phyloP scores from a whole-genome alignment of 2,888 invertebrate genomes.

The Ophion ventricosus region DNA sequence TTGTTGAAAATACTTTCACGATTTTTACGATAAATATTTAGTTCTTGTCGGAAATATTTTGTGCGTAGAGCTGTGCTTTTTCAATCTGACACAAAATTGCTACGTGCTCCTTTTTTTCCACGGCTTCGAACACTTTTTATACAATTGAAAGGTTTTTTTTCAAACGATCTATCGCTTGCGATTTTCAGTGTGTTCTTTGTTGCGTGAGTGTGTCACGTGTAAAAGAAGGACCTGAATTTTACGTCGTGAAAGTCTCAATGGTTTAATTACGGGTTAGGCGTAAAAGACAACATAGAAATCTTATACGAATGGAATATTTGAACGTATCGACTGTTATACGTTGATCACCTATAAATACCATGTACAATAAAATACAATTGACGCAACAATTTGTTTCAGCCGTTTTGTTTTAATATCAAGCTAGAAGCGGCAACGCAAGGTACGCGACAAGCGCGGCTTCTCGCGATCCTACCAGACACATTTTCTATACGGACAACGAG shows the following conservation, averaged over 20 bases:
- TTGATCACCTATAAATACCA: constrained; percentile 39
- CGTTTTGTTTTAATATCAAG: background rate
- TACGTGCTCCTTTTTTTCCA: too few relatives aligned
- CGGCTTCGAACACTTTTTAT: too few relatives aligned
- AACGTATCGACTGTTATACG: constrained; percentile 17
- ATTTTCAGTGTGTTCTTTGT: background rate
- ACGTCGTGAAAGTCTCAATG: constrained; percentile 25
- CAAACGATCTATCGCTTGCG: too few relatives aligned
- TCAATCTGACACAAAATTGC: too few relatives aligned
- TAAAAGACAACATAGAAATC: constrained; percentile 37
- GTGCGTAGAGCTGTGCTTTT: too few relatives aligned
- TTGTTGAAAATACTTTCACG: background rate
- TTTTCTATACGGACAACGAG: background rate
- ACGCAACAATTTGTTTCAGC: background rate
- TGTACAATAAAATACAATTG: constrained; percentile 46
- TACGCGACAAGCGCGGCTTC: background rate
- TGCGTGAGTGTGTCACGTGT: background rate
- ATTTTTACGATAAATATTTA: background rate
- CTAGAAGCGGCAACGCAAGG: background rate
- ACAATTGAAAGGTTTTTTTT: too few relatives aligned
- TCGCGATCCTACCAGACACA: background rate
- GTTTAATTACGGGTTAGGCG: background rate
- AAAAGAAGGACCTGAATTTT: constrained; percentile 11
- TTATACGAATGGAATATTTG: constrained; percentile 2
- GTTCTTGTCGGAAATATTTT: too few relatives aligned